Percentiles rank a stretch among this genome's conserved stretches.
Evolutionary conservation across 35 echinoderm and acorn worm genomes (phyloP).

Genomic region (Ptychodera flava): DNA sequence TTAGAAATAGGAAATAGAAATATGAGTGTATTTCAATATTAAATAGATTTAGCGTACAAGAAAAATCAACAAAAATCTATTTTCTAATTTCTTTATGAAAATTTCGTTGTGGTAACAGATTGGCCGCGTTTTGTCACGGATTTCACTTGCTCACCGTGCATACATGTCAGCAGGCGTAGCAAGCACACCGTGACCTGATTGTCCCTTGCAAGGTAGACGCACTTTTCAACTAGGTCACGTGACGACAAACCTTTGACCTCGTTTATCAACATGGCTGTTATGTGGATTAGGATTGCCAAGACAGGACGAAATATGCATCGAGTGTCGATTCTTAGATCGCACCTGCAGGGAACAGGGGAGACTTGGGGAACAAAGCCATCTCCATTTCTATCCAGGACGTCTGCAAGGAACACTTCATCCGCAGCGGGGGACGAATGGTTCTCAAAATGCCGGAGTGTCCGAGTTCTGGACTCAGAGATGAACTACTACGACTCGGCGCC

Average conservation of each 20-base stretch:
- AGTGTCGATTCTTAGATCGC: not conserved
- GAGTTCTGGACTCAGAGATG: slow-evolving; percentile 18
- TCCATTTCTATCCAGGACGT: not conserved
- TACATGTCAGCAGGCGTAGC: no score
- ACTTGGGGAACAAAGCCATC: not conserved
- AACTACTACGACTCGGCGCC: slow-evolving; percentile 33
- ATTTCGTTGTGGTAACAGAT: no score
- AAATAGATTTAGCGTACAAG: no score
- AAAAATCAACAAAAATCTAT: no score
- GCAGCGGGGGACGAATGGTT: slow-evolving; percentile 22
- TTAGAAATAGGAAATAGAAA: no score
- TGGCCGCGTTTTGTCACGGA: no score
- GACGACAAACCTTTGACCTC: not conserved
- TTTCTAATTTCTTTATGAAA: no score
- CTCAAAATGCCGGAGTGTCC: not conserved
- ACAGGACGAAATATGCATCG: not conserved
- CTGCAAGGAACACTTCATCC: not conserved
- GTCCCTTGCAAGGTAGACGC: not conserved
- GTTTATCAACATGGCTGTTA: not conserved
- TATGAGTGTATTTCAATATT: no score
- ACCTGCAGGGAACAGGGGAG: not conserved
- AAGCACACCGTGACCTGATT: no score
- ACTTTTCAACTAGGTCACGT: not conserved
- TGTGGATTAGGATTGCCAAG: not conserved
- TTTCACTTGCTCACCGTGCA: no score